Evolutionary conservation across 2,113 vertebrate genomes (phyloP).

Genomic region (Lophochroa leadbeateri): DNA sequence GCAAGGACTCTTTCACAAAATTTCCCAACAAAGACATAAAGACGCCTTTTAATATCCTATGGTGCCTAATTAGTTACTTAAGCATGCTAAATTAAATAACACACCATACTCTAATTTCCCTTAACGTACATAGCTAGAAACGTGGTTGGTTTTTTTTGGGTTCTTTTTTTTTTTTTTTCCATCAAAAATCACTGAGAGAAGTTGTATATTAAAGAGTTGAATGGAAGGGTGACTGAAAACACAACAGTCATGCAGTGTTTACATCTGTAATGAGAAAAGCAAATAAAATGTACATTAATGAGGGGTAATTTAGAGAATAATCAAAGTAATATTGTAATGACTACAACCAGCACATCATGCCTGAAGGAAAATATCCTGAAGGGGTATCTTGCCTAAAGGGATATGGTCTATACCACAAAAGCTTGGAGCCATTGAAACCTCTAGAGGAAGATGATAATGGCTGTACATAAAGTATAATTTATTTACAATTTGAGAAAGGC

Average conservation of each 20-base stretch:
- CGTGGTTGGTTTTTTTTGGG: background rate
- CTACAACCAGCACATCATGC: conserved; percentile 45
- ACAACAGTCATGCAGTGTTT: background rate
- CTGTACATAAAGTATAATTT: conserved; percentile 65
- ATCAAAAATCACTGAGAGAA: background rate
- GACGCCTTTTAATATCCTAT: background rate
- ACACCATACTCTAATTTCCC: background rate
- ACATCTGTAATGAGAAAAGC: conserved; percentile 37
- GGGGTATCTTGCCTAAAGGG: conserved; percentile 61
- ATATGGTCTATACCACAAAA: conserved; percentile 51
- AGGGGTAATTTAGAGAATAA: conserved; percentile 63
- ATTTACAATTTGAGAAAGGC: conserved; percentile 66
- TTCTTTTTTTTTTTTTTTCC: background rate
- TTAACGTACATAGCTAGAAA: background rate
- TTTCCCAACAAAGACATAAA: background rate
- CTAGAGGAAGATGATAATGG: conserved; percentile 61
- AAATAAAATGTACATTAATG: conserved; percentile 50
- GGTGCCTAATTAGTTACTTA: background rate
- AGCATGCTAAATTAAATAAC: background rate
- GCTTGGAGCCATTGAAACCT: conserved; percentile 58
- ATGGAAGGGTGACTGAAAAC: background rate
- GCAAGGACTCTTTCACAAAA: background rate
- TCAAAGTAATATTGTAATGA: conserved; percentile 62
- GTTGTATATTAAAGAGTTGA: background rate
- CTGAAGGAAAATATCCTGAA: conserved; percentile 67